Evolutionary conservation across 2,113 vertebrate genomes (phyloP).

Genomic region (Phaethon lepturus): DNA sequence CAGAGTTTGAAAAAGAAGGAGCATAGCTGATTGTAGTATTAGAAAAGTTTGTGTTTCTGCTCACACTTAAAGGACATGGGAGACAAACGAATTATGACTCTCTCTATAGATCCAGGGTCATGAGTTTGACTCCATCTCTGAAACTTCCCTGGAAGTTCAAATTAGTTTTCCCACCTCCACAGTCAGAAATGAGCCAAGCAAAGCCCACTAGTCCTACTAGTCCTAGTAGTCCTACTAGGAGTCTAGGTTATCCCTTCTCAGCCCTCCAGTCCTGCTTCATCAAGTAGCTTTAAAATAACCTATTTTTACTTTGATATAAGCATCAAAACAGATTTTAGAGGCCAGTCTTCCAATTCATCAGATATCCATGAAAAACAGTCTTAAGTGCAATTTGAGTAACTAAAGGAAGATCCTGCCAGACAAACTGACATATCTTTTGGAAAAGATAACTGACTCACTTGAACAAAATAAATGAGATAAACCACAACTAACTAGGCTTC

Average conservation of each 20-base stretch:
- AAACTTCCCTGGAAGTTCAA: background rate
- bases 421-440: background rate
- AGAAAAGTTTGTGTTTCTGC: background rate
- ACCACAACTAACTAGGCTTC: background rate
- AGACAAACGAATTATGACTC: background rate
- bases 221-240: background rate
- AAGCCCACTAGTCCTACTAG: background rate
- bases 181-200: background rate
- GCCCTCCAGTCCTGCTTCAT: background rate
- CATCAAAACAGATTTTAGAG: background rate
- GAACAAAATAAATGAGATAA: background rate
- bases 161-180: background rate
- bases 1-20: background rate
- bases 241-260: background rate
- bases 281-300: background rate
- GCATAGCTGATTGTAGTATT: background rate
- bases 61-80: background rate
- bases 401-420: background rate
- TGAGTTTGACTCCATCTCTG: background rate
- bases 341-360: background rate
- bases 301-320: background rate
- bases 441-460: background rate
- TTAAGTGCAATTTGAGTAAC: background rate
- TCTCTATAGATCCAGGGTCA: background rate
- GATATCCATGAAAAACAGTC: background rate